Evolutionary conservation across 2,113 vertebrate species (phyloP), one percentile per base, ranked within the genome.

Genomic region (Mastomys coucha): DNA sequence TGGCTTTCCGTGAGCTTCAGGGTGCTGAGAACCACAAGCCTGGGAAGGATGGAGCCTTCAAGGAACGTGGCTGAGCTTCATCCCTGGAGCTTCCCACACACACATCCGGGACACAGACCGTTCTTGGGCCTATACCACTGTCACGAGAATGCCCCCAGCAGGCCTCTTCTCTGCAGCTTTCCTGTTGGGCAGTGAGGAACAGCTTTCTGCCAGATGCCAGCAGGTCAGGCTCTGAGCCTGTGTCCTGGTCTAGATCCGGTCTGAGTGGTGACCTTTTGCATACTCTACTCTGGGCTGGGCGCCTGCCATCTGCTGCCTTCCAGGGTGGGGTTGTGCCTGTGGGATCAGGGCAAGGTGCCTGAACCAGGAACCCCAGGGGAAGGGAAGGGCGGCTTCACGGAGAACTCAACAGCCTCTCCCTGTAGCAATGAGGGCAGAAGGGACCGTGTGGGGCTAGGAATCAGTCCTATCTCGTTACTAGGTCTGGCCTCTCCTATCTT

Each of bases 221-320:
- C 11, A 7, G 63, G 36, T 92, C 36, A 26, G 65, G 42, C 33
- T 67, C 49, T 0, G 3, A 58, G 39, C 39, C 17, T 9, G 0
- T 7, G 7, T 42, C 69, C 87, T 33, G 17, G 33, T 89, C 58
- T 20, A 0, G 16, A 17, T 51, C 31, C 2, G 24, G 31, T 17
- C 14, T 60, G 33, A 45, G 51, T 0, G 2, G 51, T 70, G 13
- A 28, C 16, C 49, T 85, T 84, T 33, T 7, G 20, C 67, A 39
- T 58, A 36, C 76, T 88, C 72, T 45, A 26, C 91, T 1, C 19
- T 24, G 56, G 78, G 36, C 28, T 13, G 12, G 26, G 24, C 0
- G 33, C 12, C 42, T 36, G 2, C 53, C 76, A 42, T 63, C 88
- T 75, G 33, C 51, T 73, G 60, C 49, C 80, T 72, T 89, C 70